Conservation (phyloP, 2,797 vertebrate species). For the Falco rusticolus region DNA sequence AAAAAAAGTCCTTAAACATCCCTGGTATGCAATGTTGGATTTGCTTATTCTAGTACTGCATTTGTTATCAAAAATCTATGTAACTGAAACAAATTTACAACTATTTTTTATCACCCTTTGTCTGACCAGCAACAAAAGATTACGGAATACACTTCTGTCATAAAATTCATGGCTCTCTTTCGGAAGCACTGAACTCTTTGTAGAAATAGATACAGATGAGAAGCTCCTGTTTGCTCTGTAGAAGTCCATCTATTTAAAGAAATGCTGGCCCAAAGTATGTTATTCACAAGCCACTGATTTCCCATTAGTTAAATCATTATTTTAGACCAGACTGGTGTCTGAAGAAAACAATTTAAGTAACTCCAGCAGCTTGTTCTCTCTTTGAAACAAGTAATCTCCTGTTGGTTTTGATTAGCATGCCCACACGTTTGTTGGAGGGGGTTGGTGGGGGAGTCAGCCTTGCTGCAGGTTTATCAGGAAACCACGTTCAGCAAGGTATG, state of each 20-base stretch:
- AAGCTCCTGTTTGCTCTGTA: neutral
- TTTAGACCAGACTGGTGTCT: neutral
- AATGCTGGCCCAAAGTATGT: neutral
- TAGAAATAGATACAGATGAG: neutral
- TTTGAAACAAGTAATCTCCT: neutral
- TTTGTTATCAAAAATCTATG: neutral
- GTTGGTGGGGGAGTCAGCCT: neutral
- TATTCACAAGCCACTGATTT: neutral
- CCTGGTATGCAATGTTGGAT: neutral
- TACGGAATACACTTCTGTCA: neutral
- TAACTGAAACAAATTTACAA: neutral
- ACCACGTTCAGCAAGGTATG: neutral
- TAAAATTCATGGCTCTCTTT: neutral
- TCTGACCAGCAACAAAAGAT: neutral
- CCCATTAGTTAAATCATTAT: neutral
- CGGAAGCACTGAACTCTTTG: neutral
- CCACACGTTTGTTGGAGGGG: fast-evolving
- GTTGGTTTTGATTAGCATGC: neutral
- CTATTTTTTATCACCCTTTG: neutral
- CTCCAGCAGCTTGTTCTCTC: neutral
- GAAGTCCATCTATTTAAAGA: neutral
- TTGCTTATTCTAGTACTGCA: neutral
- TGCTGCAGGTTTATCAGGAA: neutral
- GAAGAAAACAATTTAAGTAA: neutral
- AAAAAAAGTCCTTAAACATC: conserved; percentile 12